Evolutionary conservation across 2,797 vertebrate species (phyloP), one percentile per base, ranked within the genome.

Genomic region (Hozukius guyotensis): DNA sequence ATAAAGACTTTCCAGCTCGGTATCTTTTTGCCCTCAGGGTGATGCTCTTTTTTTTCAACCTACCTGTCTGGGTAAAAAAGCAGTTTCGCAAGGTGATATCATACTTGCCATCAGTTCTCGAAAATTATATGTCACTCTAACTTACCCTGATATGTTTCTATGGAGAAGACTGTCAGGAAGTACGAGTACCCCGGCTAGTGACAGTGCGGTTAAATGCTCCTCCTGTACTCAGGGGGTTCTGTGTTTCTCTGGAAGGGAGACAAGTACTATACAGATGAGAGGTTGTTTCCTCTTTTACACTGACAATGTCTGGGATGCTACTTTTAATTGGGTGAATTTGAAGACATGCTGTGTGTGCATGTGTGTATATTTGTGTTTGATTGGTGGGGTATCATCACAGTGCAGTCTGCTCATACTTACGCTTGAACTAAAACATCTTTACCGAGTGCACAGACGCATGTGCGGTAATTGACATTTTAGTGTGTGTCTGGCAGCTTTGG

Each of bases 71-170:
- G 60, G 80, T 80, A 81, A 88, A 81, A 90, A 93, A 90, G 75
- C 78, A 74, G 78, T 91, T 93, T 87, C 91, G 85, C 82, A 83
- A 83, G 81, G 85, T 92, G 84, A 94, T 95, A 95, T 94, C 93
- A 93, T 90, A 87, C 81, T 93, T 84, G 73, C 88, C 88, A 95
- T 95, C 89, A 91, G 80, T 72, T 90, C 78, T 88, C 20, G 79
- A 90, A 95, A 94, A 94, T 93, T 81, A 93, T 93, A 82, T 93
- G 93, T 94, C 94, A 94, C 85, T 94, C 91, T 75, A 85, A 89
- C 92, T 88, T 90, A 80, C 52, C 83, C 62, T 18, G 85, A 83
- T 88, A 81, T 64, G 83, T 90, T 90, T 88, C 84, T 89, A 87
- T 76, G 78, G 80, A 77, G 78, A 84, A 80, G 75, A 71, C 82